A percentile compares a stretch with the other conserved stretches of the same genome.
These are phyloP conservation scores for Meriones psammophilus DNA, from an alignment of 2,797 vertebrate genomes.

Conservation along the genomic window DNA sequence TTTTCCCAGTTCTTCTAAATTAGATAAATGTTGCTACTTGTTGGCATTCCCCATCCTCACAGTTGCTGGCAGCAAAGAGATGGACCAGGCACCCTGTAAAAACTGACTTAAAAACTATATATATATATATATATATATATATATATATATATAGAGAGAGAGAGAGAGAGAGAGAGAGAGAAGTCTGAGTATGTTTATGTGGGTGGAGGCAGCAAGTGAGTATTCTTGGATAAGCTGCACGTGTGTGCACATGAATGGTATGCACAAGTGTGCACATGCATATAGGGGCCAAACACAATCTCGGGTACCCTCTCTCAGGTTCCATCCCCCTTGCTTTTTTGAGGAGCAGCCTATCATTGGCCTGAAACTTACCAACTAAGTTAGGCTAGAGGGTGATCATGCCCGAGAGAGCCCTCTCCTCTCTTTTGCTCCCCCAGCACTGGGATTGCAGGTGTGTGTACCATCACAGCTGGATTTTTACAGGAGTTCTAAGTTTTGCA, in stretches of 20 bases:
- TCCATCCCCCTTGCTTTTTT: neutral
- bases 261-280: neutral
- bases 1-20: neutral
- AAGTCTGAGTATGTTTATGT: neutral
- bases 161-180: no score
- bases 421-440: neutral
- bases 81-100: neutral
- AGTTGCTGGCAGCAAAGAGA: no score
- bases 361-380: neutral
- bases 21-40: neutral
- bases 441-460: neutral
- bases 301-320: neutral
- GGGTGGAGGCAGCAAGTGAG: neutral
- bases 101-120: neutral
- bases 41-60: neutral
- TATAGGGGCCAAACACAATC: neutral
- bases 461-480: neutral
- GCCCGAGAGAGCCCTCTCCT: neutral
- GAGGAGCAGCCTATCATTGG: neutral
- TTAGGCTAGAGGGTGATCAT: neutral
- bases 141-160: no score
- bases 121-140: no score
- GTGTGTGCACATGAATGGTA: no score
- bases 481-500: neutral
- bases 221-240: neutral